phyloP scores from a whole-genome alignment of 1,140 invertebrate genomes.

The Calephelis virginiensis region DNA sequence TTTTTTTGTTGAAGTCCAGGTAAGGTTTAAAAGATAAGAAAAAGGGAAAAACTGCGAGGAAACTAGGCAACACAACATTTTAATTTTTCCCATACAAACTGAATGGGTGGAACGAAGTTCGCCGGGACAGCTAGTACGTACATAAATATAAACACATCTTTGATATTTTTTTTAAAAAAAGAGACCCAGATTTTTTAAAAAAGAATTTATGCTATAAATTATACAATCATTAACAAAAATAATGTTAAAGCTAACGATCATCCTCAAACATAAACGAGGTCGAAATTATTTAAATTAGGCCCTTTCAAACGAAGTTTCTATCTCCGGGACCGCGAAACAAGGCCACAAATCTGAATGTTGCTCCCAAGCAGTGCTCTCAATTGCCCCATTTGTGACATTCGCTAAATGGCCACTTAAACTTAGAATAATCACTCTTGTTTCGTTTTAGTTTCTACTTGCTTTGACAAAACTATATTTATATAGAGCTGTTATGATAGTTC shows the following conservation, averaged over 20 bases:
- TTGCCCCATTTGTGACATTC: conserved; percentile 6
- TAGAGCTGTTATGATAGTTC: not conserved
- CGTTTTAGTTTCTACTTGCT: not conserved
- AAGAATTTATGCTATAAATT: not conserved
- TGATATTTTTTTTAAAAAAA: no score
- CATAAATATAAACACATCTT: no score
- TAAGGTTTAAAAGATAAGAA: no score
- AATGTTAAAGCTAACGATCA: conserved; percentile 15
- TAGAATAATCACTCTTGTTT: conserved; percentile 8
- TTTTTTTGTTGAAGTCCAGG: no score
- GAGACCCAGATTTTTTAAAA: no score
- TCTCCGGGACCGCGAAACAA: not conserved
- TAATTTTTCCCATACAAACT: no score
- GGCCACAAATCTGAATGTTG: conserved; percentile 1
- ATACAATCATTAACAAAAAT: conserved; percentile 10
- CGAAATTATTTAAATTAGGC: conserved; percentile 26
- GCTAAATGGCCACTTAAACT: conserved; percentile 10
- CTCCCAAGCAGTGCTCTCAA: not conserved
- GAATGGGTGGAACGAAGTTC: no score
- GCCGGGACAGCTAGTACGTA: no score
- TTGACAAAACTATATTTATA: no score
- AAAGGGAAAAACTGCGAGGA: no score
- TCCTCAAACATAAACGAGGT: conserved; percentile 18
- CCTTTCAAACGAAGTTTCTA: conserved; percentile 9
- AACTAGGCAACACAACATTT: no score